A percentile compares a stretch with the other conserved stretches of the same genome.
Evolutionary conservation across 2,888 invertebrate species (phyloP).

Genomic region (Augiades crinisus): DNA sequence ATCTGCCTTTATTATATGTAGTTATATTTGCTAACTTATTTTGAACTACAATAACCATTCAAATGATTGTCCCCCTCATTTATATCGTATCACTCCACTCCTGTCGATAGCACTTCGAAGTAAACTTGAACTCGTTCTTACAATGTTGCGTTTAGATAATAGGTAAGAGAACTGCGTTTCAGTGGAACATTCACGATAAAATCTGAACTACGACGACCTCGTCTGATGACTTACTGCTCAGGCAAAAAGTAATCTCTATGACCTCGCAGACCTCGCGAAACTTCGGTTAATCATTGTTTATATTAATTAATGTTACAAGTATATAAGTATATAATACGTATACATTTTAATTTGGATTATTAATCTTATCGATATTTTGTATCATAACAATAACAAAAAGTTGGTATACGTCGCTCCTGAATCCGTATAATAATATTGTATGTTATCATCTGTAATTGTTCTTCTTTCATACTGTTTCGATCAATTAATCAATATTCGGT

Average conservation of each 20-base stretch:
- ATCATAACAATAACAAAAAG: no score
- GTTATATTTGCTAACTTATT: no score
- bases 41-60: not conserved
- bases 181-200: not conserved
- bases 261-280: not conserved
- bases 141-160: conserved; percentile 8
- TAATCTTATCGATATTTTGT: no score
- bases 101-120: not conserved
- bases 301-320: not conserved
- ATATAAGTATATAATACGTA: no score
- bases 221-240: not conserved
- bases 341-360: no score
- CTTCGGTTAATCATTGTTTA: not conserved
- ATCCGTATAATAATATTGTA: no score
- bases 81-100: not conserved
- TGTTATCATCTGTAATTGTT: no score
- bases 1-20: no score
- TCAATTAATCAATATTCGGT: no score
- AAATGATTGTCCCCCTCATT: not conserved
- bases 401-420: no score
- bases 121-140: conserved; percentile 11
- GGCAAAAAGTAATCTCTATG: not conserved
- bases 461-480: no score
- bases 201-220: not conserved
- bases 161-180: not conserved